Evolutionary conservation across 2,888 invertebrate genomes (phyloP), one percentile per base, ranked within the genome.

Genomic region (Choreutis nemorana): DNA sequence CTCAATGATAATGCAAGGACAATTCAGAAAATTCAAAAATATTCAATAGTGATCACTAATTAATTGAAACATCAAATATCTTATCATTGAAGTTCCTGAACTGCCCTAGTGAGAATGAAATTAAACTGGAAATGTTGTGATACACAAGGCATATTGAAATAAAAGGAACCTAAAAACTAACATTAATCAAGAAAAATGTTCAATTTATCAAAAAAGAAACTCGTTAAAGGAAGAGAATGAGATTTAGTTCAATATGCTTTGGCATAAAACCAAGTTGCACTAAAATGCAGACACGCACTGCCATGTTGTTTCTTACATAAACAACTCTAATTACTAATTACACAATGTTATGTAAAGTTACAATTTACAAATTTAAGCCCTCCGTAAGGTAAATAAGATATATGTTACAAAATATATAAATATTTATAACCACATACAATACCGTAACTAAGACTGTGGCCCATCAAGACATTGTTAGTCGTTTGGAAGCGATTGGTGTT

Each of bases 231-330:
- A 34, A 38, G 30, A 34, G 32, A 34, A 38, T 32, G 32, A 32
- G 55, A 58, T 39, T 66, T 65, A 73, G 48, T 67, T 73, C 77
- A 77, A 78, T 78, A 78, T 77, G 78, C 78, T 77, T 73, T 53
- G 39, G 24, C 34, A 38, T 46, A 52, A 52, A 53, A 55, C 62
- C 67, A 68, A 75, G 57, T 78, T 80, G 80, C 80, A 78, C 80
- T 79, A 80, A 79, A 71, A 80, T 80, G 80, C 80, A 80, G 79
- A 80, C 80, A 80, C 79, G 72, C 72, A 78, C 73, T 77, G 77
- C 77, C 72, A 72, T 51, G 52, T 61, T 56, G 53, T 61, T 56
- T 46, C 40, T 40, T 42, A n/a, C 46, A 50, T 45, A 50, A 60
- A 55, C 57, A 60, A 50, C 38, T 46, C 62, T 60, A 66, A 52